Evolutionary conservation across 2,113 vertebrate genomes (phyloP).

Genomic region (Notarius quadriscutis): DNA sequence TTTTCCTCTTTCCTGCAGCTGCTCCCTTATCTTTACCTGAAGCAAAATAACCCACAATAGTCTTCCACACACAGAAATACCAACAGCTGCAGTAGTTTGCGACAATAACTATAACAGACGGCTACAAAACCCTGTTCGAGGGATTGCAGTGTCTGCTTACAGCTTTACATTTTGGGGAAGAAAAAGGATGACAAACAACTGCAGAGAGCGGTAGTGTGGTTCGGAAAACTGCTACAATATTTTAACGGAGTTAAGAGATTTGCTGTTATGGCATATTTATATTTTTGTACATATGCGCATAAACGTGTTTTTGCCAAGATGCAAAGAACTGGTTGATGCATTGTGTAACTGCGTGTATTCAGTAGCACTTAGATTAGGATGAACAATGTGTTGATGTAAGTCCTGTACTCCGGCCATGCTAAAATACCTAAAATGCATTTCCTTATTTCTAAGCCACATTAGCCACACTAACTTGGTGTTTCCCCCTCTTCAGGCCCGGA

Average conservation of each 20-base stretch:
- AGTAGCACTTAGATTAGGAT: background rate
- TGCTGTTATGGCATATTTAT: background rate
- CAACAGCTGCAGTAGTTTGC: background rate
- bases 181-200: background rate
- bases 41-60: constrained; percentile 1
- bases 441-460: background rate
- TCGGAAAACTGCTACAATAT: background rate
- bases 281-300: background rate
- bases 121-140: background rate
- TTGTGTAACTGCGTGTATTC: background rate
- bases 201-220: background rate
- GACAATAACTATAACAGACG: background rate
- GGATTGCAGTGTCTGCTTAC: background rate
- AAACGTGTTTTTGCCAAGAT: background rate
- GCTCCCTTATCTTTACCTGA: background rate
- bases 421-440: background rate
- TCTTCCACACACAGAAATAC: background rate
- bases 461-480: background rate
- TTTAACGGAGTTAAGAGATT: background rate
- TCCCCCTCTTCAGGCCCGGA: background rate
- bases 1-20: background rate
- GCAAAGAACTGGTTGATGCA: background rate
- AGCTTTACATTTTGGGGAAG: background rate
- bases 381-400: background rate
- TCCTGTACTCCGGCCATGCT: background rate